phyloP scores from a whole-genome alignment of 1,140 invertebrate genomes.

The Gonioctena quinquepunctata region DNA sequence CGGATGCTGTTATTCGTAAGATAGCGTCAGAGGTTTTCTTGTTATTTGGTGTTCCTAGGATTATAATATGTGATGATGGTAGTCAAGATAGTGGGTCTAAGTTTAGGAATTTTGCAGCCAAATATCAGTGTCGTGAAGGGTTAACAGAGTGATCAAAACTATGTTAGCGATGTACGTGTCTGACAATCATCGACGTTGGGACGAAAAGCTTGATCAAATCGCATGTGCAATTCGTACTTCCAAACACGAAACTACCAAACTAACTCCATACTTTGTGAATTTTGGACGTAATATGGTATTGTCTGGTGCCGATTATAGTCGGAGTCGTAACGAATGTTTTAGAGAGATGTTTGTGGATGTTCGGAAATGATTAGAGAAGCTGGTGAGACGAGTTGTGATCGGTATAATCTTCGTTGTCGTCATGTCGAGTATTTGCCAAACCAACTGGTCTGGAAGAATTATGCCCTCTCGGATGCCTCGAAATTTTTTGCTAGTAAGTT shows the following conservation, averaged over 20 bases:
- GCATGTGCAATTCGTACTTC: slow-evolving; percentile 28
- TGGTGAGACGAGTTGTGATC: background rate
- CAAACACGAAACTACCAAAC: slow-evolving; percentile 23
- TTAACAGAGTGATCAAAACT: slow-evolving; percentile 4
- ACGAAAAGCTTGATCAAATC: slow-evolving; percentile 18
- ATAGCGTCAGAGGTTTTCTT: slow-evolving; percentile 20
- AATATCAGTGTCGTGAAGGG: background rate
- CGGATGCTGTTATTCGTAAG: background rate
- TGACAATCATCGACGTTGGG: slow-evolving; percentile 31
- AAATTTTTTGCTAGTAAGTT: slow-evolving; percentile 23
- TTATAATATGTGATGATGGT: slow-evolving; percentile 10
- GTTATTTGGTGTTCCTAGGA: slow-evolving; percentile 29
- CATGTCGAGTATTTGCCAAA: background rate
- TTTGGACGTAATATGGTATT: slow-evolving; percentile 24
- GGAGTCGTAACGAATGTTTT: background rate
- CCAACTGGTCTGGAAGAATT: slow-evolving; percentile 6
- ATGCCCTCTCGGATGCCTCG: slow-evolving; percentile 11
- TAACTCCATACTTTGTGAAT: slow-evolving; percentile 36
- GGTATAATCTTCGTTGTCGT: background rate
- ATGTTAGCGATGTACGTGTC: slow-evolving; percentile 18
- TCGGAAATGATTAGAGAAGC: background rate
- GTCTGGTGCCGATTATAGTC: background rate
- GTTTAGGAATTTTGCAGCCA: slow-evolving; percentile 1
- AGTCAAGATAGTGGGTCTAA: background rate
- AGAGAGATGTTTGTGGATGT: background rate